Evolutionary conservation across 2,888 invertebrate species (phyloP).

Genomic region (Apotomis betuletana): DNA sequence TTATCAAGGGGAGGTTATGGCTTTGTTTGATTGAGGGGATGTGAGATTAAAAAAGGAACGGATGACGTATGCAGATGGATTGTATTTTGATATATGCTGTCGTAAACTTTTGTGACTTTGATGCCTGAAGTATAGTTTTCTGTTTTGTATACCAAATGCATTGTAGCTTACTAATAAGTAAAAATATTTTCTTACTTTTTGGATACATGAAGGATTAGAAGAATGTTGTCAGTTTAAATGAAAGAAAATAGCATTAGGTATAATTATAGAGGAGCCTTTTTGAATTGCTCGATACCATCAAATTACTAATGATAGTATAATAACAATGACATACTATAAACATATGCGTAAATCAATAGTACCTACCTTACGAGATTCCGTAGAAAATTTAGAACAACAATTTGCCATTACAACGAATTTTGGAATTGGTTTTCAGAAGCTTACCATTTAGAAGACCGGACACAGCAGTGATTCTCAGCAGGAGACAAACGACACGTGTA

Average conservation of each 20-base stretch:
- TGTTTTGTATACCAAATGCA: neutral
- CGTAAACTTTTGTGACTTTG: neutral
- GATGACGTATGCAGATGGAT: slow-evolving; percentile 8
- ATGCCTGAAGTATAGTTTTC: neutral
- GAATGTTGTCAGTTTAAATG: too few species aligned
- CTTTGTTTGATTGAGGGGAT: slow-evolving; percentile 22
- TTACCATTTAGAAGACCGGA: slow-evolving; percentile 3
- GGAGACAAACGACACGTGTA: slow-evolving; percentile 33
- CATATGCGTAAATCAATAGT: neutral
- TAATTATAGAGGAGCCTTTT: too few species aligned
- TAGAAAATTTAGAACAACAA: neutral
- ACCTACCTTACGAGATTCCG: neutral
- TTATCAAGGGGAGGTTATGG: slow-evolving; percentile 21
- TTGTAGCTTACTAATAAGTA: too few species aligned
- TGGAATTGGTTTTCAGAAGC: slow-evolving; percentile 4
- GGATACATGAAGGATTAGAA: too few species aligned
- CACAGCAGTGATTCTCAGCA: slow-evolving; percentile 25
- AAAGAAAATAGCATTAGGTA: too few species aligned
- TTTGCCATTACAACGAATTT: neutral
- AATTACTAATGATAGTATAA: too few species aligned
- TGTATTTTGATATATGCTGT: neutral
- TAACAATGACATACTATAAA: too few species aligned
- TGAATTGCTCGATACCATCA: too few species aligned
- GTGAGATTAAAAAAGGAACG: slow-evolving; percentile 22
- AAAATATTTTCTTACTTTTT: too few species aligned